These are phyloP conservation scores for Maccullochella peelii DNA, from an alignment of 2,113 vertebrate genomes.

Conservation along the genomic window DNA sequence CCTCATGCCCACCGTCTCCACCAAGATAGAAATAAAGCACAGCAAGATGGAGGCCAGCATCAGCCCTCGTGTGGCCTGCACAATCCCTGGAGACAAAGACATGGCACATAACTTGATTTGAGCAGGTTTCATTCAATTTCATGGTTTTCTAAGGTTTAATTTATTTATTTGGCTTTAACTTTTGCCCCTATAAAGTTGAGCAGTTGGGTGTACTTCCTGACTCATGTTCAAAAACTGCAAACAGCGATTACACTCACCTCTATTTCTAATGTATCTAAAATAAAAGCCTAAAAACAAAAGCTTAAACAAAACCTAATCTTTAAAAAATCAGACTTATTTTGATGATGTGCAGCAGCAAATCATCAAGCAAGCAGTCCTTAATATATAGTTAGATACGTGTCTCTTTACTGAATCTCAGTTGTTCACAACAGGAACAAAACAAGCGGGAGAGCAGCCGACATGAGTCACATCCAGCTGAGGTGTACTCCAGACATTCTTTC, in stretches of 20 bases:
- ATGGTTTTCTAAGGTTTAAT: neutral
- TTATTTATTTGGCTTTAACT: neutral
- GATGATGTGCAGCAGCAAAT: too few relatives aligned
- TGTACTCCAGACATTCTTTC: neutral
- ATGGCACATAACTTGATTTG: neutral
- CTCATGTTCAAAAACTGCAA: neutral
- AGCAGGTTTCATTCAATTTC: constrained; percentile 10
- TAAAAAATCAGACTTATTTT: neutral
- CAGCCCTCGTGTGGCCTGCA: constrained; percentile 91
- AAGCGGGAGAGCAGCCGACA: neutral
- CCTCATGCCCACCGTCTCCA: constrained; percentile 90
- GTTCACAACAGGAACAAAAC: neutral
- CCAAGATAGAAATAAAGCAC: constrained; percentile 83
- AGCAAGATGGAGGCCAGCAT: constrained; percentile 90
- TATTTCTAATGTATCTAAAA: neutral
- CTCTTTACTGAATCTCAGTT: neutral
- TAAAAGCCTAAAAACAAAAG: neutral
- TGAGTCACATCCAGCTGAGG: neutral
- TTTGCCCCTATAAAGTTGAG: neutral
- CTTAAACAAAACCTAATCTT: neutral
- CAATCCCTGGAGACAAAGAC: constrained; percentile 78
- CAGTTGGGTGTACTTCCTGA: too few relatives aligned
- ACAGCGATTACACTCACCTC: neutral
- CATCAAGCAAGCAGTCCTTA: neutral
- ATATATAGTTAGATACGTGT: neutral